A percentile compares a stretch with the other conserved stretches of the same genome.
Conservation (phyloP, 2,888 invertebrate species). For the Camptogramma bilineatum region DNA sequence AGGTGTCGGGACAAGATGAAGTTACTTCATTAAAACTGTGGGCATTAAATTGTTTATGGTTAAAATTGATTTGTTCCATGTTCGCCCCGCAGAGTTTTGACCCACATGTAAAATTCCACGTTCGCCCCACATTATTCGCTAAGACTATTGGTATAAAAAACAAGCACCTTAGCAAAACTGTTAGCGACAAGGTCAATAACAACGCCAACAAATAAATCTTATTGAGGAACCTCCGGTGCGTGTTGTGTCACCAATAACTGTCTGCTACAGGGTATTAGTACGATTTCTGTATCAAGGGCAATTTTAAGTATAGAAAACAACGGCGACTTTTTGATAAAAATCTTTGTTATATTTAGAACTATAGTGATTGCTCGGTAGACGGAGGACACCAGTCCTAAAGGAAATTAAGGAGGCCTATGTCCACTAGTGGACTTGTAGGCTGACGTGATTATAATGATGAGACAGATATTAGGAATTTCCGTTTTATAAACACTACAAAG, state of each 20-base stretch:
- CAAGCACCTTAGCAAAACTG: not conserved
- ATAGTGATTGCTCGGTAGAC: too few species aligned
- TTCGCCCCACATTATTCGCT: too few species aligned
- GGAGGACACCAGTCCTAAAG: too few species aligned
- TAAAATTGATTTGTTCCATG: too few species aligned
- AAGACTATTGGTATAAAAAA: not conserved
- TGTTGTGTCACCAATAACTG: constrained; percentile 14
- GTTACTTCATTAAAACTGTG: not conserved
- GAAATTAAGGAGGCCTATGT: too few species aligned
- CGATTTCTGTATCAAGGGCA: constrained; percentile 17
- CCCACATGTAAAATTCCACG: too few species aligned
- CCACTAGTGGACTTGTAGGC: not conserved
- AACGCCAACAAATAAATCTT: constrained; percentile 19
- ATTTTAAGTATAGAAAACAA: constrained; percentile 13
- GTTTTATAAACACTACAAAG: constrained; percentile 7
- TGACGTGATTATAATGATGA: not conserved
- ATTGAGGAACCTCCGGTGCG: constrained; percentile 18
- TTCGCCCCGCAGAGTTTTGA: too few species aligned
- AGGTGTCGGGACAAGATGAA: constrained; percentile 27
- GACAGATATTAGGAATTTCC: constrained; percentile 10
- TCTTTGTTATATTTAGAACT: not conserved
- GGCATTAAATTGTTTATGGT: too few species aligned
- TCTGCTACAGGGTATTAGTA: constrained; percentile 21
- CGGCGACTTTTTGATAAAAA: not conserved
- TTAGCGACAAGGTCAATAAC: constrained; percentile 22